Base-by-base conservation (phyloP, 2,797 vertebrate species). In the Apogon hyalosoma region DNA sequence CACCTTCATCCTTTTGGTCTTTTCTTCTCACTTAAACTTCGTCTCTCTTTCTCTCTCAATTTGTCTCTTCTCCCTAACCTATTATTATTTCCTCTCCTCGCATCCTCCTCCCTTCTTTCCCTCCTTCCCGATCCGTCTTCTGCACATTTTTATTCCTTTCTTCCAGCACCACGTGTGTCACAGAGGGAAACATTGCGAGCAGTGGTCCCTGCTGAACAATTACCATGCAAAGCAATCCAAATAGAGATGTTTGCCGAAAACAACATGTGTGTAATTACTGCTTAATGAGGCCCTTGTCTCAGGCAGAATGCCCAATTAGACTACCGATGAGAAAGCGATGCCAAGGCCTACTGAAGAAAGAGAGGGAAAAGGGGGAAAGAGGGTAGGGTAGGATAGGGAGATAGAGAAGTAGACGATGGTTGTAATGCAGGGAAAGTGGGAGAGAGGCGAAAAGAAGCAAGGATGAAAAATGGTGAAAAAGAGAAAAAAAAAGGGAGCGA, bases 251-350 rank as follows among this genome's bases (percentile, higher is more conserved):
- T 99, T 99, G 97, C 96, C 94, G 96, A 98, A 98, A 98, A 98
- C 97, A 99, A 97, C 97, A 97, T 97, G 96, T 98, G 97, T 96
- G 96, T 98, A 98, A 99, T 98, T 98, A 98, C 97, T 96, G 96
- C 96, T 96, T 98, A 99, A 98, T 98, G 97, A 99, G 96, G 94
- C 96, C 90, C 96, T 98, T 97, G 97, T 98, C 96, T 97, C 89
- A 95, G 95, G 95, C 94, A 96, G 96, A 99, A 98, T 97, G 96
- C 96, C 96, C 97, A 98, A 97, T 99, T 98, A 98, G 95, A 97
- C 87, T 88, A 88, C 89, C 90, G 92, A 93, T 93, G 88, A 91
- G 85, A 70, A 88, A 89, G 79, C 46, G 78, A 90, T 83, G 90
- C 86, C 90, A 87, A 66, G 88, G 79, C 89, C 84, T 38, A 61